These are phyloP conservation scores for Etheostoma cragini DNA, from an alignment of 2,113 vertebrate genomes.

Conservation along the genomic window DNA sequence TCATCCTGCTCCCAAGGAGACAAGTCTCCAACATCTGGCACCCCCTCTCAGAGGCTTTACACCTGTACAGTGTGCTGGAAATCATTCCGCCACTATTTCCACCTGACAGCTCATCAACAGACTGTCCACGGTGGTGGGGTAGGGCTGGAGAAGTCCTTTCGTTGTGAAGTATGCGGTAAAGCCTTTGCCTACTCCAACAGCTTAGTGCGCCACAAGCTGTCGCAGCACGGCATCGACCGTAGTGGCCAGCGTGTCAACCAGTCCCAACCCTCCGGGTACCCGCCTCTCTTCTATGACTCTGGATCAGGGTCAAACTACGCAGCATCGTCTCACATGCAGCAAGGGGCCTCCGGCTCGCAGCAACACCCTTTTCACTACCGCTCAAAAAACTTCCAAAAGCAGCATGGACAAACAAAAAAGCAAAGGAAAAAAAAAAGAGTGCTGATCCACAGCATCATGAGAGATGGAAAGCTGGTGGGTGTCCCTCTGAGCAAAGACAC, in stretches of 20 bases:
- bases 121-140: constrained; percentile 86
- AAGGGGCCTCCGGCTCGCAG: constrained; percentile 1
- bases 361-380: constrained; percentile 82
- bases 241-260: constrained; percentile 69
- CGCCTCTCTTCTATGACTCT: constrained; percentile 80
- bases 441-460: constrained; percentile 81
- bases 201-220: constrained; percentile 91
- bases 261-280: constrained; percentile 72
- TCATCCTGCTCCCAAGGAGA: constrained; percentile 81
- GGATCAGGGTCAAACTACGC: constrained; percentile 66
- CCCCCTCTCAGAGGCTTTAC: constrained; percentile 83
- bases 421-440: constrained; percentile 78
- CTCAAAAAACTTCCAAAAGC: constrained; percentile 76
- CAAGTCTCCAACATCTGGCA: constrained; percentile 80
- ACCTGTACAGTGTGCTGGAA: constrained; percentile 91
- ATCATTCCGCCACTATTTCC: constrained; percentile 93
- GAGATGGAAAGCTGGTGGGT: constrained; percentile 78
- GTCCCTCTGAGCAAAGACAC: constrained; percentile 80
- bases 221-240: constrained; percentile 86
- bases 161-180: constrained; percentile 92
- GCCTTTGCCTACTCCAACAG: constrained; percentile 95
- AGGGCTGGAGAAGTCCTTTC: constrained; percentile 88
- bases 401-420: constrained; percentile 64
- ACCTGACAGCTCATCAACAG: constrained; percentile 92
- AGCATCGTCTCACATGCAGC: constrained; percentile 57